These are phyloP conservation scores for Lordiphosa clarofinis DNA, from an alignment of 1,140 invertebrate genomes.

Conservation along the genomic window DNA sequence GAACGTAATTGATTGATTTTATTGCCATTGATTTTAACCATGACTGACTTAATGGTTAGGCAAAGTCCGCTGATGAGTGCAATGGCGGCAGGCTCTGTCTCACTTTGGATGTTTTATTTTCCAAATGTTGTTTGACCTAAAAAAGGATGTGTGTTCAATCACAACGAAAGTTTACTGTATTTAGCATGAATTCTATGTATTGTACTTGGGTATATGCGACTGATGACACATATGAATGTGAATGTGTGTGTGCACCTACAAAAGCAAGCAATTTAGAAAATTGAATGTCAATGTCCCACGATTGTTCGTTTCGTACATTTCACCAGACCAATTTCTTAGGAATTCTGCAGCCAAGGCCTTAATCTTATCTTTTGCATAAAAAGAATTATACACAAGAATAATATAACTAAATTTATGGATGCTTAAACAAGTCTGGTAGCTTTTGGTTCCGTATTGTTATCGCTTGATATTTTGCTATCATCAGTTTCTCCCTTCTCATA, in stretches of 20 bases:
- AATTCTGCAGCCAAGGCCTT: slow-evolving; percentile 16
- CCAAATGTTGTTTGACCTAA: no score
- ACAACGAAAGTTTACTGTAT: no score
- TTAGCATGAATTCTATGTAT: no score
- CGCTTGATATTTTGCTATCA: not conserved
- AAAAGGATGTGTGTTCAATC: no score
- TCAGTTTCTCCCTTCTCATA: not conserved
- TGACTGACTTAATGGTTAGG: no score
- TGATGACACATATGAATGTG: slow-evolving; percentile 17
- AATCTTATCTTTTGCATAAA: slow-evolving; percentile 48
- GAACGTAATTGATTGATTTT: no score
- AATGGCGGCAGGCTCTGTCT: no score
- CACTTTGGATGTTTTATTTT: no score
- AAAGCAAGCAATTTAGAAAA: slow-evolving; percentile 55
- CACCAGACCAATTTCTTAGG: slow-evolving; percentile 2
- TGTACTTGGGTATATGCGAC: slow-evolving; percentile 1
- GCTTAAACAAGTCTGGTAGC: slow-evolving; percentile 11
- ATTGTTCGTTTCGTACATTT: no score
- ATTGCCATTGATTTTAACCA: no score
- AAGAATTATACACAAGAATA: not conserved
- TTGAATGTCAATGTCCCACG: slow-evolving; percentile 24
- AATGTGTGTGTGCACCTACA: not conserved
- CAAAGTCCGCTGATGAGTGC: no score
- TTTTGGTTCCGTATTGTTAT: not conserved
- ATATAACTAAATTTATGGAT: slow-evolving; percentile 41